Evolutionary conservation across 2,113 vertebrate genomes (phyloP), one percentile per base, ranked within the genome.

Genomic region (Gallinago paraguaiae): DNA sequence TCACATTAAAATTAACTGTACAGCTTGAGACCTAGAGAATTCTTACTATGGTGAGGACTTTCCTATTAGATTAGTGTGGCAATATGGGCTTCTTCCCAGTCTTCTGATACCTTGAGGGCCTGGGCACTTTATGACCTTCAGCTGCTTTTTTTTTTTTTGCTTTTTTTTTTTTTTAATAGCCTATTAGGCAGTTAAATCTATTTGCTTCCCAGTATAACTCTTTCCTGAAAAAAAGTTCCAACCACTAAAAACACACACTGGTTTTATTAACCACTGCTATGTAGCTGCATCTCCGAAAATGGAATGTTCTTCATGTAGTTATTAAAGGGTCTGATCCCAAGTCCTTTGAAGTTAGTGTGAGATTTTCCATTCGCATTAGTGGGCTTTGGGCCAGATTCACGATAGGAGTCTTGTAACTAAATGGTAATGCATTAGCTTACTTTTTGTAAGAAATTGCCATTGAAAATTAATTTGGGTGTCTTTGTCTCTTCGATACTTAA

Each of bases 341-440:
- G 57, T 88, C 65, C 72, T 93, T 90, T 94, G 90, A 96, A 95
- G 95, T 82, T 77, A 71, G 18, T 92, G 71, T 88, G 92, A 96
- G 86, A 92, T 96, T 96, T 97, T 96, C 88, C 88, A 71, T 96
- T 95, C 90, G 27, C 51, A 56, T 78, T 15, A 78, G 46, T 88
- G 68, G 92, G 79, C 79, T 81, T 92, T 84, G 65, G 24, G 82
- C 93, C 88, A 94, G 59, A 56, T 27, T 70, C 30, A 28, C 78
- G 45, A 80, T 86, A 78, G 35, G 71, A 83, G 64, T 75, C 64
- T 39, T 81, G 46, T 64, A 74, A 78, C 35, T 63, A 82, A 88
- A 61, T 68, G 18, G 33, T 68, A 78, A 31, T 53, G 48, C 54
- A n/a, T 72, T 82, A 93, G 50, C 51, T 37, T 86, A 37, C 7